phyloP scores from a whole-genome alignment of 2,888 invertebrate genomes.

The Eupithecia subfuscata region DNA sequence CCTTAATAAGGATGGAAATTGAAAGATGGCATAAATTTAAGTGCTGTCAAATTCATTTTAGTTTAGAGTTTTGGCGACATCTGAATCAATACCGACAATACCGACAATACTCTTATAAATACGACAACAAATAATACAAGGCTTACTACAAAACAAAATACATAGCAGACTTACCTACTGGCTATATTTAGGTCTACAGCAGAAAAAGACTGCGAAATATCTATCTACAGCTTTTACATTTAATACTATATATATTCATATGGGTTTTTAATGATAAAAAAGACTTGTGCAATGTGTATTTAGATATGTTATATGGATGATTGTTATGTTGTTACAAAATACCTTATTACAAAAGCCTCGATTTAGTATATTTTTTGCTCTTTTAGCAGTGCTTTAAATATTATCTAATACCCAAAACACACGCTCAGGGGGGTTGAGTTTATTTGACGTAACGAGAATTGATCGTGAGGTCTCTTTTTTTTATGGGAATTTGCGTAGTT shows the following conservation, averaged over 20 bases:
- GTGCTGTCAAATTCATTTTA: too few species aligned
- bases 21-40: too few species aligned
- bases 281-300: neutral
- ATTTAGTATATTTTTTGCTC: neutral
- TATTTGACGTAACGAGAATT: too few species aligned
- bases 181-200: neutral
- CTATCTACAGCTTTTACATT: neutral
- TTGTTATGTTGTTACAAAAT: neutral
- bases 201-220: neutral
- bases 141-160: neutral
- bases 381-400: neutral
- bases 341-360: neutral
- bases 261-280: neutral
- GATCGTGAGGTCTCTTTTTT: too few species aligned
- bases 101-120: too few species aligned
- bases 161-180: neutral
- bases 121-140: neutral
- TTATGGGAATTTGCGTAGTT: too few species aligned
- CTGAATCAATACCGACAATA: too few species aligned
- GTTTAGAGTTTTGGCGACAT: too few species aligned
- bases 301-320: neutral
- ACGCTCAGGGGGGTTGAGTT: too few species aligned
- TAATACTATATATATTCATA: neutral
- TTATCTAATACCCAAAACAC: neutral
- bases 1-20: too few species aligned